Evolutionary conservation across 2,888 invertebrate species (phyloP), one percentile per base, ranked within the genome.

Genomic region (Julus scandinavius): DNA sequence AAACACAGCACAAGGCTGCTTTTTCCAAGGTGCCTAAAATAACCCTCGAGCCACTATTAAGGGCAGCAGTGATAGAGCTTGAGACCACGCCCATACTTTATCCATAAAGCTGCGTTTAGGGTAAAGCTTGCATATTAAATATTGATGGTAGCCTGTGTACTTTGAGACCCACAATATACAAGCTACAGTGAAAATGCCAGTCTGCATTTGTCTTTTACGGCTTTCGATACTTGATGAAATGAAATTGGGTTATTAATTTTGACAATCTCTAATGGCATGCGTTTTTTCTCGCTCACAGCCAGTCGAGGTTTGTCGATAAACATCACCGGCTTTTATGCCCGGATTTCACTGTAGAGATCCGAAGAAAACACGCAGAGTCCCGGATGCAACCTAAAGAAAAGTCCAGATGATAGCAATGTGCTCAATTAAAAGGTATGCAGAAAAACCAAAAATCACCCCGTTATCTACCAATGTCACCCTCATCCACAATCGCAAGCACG

Each of bases 201-300:
- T n/a, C 72, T 72, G 29, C 72, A 72, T 72, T 29, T 29, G n/a
- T 11, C 72, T 72, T 72, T 72, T 72, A 72, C 29, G 72, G 72
- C 72, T 72, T 72, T 72, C 72, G 72, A 72, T 72, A 29, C n/a
- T 72, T 11, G 72, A 72, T 29, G 72, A 72, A 72, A 72, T 72
- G 72, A 72, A 72, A 72, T 72, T 72, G 72, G 72, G 72, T 72
- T 72, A 72, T 72, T 72, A 72, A 29, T 29, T 72, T 29, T 72
- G 72, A 72, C 72, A 72, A 72, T 72, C 72, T 72, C 72, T 72
- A 72, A 72, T 72, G 72, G 72, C 72, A 72, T 11, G 72, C 72
- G 11, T 72, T 72, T 29, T 72, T 20, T 20, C 72, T 72, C 29
- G 72, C 29, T 29, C 29, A 29, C 29, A 72, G 58, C 29, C 72